Evolutionary conservation across 37 sponge, comb jelly and placozoan genomes (phyloP), one percentile per base, ranked within the genome.

Genomic region (Eunapius fragilis): DNA sequence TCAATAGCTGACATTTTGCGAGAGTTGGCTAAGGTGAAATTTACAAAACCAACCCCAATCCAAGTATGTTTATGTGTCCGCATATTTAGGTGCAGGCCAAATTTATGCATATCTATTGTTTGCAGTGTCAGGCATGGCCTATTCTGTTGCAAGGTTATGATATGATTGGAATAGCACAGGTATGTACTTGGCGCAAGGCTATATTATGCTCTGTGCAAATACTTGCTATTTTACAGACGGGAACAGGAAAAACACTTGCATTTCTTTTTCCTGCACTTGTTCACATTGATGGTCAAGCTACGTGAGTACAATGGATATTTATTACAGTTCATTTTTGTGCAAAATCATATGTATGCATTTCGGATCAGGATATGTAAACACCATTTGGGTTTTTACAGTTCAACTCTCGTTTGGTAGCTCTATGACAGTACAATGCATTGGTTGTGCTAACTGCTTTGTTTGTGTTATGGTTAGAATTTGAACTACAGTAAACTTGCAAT

Each of bases 191-290:
- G 31, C 17, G 77, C 37, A 76, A n/a, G n/a, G 17, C 6, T 76
- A 9, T 5, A 30, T 32, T n/a, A n/a, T n/a, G n/a, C n/a, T n/a
- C 30, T 10, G 10, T 31, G 47, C 9, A 45, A 45, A 45, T 9
- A 45, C 9, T 68, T n/a, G n/a, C n/a, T n/a, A n/a, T n/a, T 33
- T 10, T 70, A n/a, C 82, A 98, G 92, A 98, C 99, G 69, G 99
- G 99, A 27, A 98, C 99, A 45, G 99, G 99, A 10, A 98, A 98
- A 68, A 98, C 99, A 5, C 83, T 98, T 13, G 99, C 97, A 23
- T 98, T 98, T 78, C 93, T 98, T 0, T 87, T 98, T 17, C 99
- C 99, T 68, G 97, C 92, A 19, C 75, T 98, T 3, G 91, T 98
- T n/a, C 99, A 98, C 82, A 94, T 96, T 68, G 92, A 91, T 75